Evolutionary conservation across 2,888 invertebrate species (phyloP), one percentile per base, ranked within the genome.

Genomic region (Amphimallon solstitiale): DNA sequence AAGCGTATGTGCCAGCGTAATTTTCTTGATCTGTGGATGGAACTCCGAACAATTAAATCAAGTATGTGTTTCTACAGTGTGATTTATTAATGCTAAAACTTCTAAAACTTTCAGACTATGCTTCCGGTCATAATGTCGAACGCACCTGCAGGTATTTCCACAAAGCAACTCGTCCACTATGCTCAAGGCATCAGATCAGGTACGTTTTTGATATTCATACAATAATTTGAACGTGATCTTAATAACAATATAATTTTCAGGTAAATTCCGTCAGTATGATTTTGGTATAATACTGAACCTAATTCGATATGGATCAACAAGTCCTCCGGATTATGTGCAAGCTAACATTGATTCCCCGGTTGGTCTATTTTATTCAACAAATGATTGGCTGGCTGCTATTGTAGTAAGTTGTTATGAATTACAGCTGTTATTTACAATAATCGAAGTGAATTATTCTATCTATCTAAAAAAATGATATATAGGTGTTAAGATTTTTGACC

Each of bases 11-110:
- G 84, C 85, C 48, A 89, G 89, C 75, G 80, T 89, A 0, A 73
- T 92, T 4, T 91, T 91, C 76, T 78, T 92, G 3, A 72, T 92
- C 1, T 85, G 83, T 1, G 90, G 90, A 10, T 87, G 84, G 74
- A 86, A 87, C 74, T 82, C 83, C 46, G 80, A 80, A 10, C 87
- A 88, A 76, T 81, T 85, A 34, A 85, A 86, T 72, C 74, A 79
- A 29, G 43, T 43, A 14, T 17, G 43, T 14, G 1, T n/a, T 17
- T 29, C 12, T 29, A 29, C 5, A 9, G 17, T 10, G 34, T 9
- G 5, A 52, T 35, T 34, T 7, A 35, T 19, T 21, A 1, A 7
- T 9, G 6, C 17, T 23, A 23, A 23, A 4, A 23, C 2, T 23
- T 23, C 5, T 66, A 29, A 29, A 29, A 29, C 6, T 67, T 65